Base-by-base conservation (phyloP, 1,140 invertebrate species). In the Drosophila equinoxialis region DNA sequence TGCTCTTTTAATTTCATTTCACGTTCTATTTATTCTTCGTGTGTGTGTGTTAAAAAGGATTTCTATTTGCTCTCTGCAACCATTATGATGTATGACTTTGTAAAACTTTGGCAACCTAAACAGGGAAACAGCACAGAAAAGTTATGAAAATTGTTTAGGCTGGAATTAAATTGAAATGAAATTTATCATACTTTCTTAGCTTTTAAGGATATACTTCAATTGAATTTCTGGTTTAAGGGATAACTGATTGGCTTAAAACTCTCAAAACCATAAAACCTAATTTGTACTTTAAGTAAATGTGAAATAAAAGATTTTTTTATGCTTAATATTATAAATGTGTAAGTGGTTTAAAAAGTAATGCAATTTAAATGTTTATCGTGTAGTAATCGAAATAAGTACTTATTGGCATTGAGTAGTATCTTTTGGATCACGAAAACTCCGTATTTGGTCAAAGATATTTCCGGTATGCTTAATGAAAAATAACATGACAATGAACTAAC, bases 1-100 rank as follows among this genome's bases (percentile, higher is more conserved):
- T 87, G 69, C 83, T 69, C 81, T 86, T 86, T 89, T 89, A 79
- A 83, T 86, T 87, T 89, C 62, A 83, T 87, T 87, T 79, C 65
- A 64, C 79, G 71, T 85, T 72, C 63, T 73, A 85, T 85, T 85
- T 85, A 74, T 76, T 63, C 41, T 68, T 54, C 23, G 37, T 35
- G 68, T 30, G 60, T 42, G 14, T 45, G n/a, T 11, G 13, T 20
- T 30, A 1, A 69, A 64, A 61, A 6, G 66, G 37, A 61, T n/a
- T 65, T 39, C 30, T 75, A 76, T 74, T 75, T 68, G 55, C 26
- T 51, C 3, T 51, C 17, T 11, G 6, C 8, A 11, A 11, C 37
- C 45, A 51, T 51, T 51, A 20, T 61, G 8, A 35, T 23, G 37
- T 51, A 59, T 45, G 45, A 41, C 10, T 75, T 75, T 75, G 68